These are phyloP conservation scores for Hydrochoerus hydrochaeris DNA, from an alignment of 2,113 vertebrate species.

Conservation along the genomic window DNA sequence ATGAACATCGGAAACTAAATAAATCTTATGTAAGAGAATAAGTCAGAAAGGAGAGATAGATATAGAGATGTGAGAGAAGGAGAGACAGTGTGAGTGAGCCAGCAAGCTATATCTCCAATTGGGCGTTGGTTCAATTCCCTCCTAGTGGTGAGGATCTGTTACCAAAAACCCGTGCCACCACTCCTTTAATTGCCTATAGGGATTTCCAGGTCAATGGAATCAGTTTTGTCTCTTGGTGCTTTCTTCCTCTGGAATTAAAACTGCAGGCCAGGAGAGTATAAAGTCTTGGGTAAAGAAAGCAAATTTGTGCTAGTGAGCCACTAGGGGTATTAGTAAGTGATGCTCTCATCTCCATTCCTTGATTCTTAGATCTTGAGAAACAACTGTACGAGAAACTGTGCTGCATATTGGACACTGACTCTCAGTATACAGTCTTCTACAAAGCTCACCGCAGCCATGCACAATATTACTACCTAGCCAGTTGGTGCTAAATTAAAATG, in stretches of 20 bases:
- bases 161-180: neutral
- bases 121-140: neutral
- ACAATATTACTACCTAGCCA: neutral
- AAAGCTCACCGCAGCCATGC: neutral
- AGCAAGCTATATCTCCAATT: neutral
- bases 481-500: neutral
- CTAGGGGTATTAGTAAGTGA: neutral
- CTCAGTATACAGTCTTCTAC: neutral
- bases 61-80: neutral
- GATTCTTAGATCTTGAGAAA: neutral
- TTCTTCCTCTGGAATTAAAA: neutral
- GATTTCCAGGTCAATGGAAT: neutral
- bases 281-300: neutral
- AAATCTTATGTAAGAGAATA: neutral
- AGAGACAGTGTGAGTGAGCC: neutral
- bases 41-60: neutral
- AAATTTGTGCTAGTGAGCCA: neutral
- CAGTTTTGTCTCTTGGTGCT: neutral
- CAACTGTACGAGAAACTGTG: neutral
- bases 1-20: neutral
- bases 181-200: neutral
- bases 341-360: no score
- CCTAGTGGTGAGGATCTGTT: neutral
- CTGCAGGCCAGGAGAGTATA: neutral
- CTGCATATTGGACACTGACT: neutral